Evolutionary conservation across 2,113 vertebrate genomes (phyloP).

Genomic region (Dascyllus trimaculatus): DNA sequence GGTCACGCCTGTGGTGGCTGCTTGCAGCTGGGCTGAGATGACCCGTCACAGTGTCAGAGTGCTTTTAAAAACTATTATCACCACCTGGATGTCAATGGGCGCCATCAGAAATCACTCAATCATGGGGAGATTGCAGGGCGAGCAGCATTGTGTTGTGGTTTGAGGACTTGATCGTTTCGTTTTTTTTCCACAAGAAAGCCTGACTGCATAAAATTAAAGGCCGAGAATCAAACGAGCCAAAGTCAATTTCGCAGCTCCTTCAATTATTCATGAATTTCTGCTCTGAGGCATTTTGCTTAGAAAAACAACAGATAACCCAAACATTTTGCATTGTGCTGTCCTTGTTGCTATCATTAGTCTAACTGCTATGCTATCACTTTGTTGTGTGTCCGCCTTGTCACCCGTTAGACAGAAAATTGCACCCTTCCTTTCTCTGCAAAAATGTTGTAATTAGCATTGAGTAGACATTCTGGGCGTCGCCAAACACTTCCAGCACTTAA

Average conservation of each 20-base stretch:
- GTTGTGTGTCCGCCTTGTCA: slow-evolving; percentile 28
- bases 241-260: slow-evolving; percentile 43
- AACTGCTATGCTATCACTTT: slow-evolving; percentile 36
- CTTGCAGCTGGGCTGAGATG: slow-evolving; percentile 59
- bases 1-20: slow-evolving; percentile 54
- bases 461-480: slow-evolving; percentile 59
- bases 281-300: slow-evolving; percentile 58
- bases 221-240: slow-evolving; percentile 42
- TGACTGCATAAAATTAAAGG: slow-evolving; percentile 41
- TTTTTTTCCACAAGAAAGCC: slow-evolving; percentile 13
- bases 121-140: slow-evolving; percentile 17
- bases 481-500: slow-evolving; percentile 58
- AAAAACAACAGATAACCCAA: slow-evolving; percentile 50
- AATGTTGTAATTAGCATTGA: slow-evolving; percentile 69
- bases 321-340: slow-evolving; percentile 30
- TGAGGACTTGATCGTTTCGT: slow-evolving; percentile 39
- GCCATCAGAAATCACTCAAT: slow-evolving; percentile 53
- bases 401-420: slow-evolving; percentile 58
- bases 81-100: slow-evolving; percentile 46
- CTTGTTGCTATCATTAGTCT: slow-evolving; percentile 45
- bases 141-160: slow-evolving; percentile 11
- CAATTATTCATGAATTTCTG: slow-evolving; percentile 64
- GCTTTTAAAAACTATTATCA: slow-evolving; percentile 78
- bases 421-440: slow-evolving; percentile 39
- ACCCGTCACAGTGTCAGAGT: slow-evolving; percentile 43